Conservation (phyloP, 92 coral and sea anemone species). For the Zoanthus sansibaricus region DNA sequence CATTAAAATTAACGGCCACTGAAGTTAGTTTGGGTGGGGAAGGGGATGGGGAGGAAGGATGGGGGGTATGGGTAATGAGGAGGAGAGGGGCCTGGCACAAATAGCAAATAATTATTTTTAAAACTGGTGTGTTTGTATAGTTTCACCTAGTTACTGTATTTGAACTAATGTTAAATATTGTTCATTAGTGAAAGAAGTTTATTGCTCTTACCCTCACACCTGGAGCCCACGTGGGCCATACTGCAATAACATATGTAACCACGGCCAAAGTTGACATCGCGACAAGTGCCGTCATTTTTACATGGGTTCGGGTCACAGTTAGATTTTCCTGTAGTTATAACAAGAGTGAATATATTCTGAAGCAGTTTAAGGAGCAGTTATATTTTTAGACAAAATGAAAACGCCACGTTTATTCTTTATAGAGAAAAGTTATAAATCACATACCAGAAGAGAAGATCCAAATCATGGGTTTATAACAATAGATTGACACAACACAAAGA, state of each 20-base stretch:
- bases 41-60: too few species aligned
- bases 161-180: not conserved
- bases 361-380: not conserved
- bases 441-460: not conserved
- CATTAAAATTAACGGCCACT: too few species aligned
- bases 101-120: too few species aligned
- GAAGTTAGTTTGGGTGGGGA: too few species aligned
- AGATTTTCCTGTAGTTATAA: conserved; percentile 63
- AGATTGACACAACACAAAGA: not conserved
- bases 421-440: not conserved
- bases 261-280: conserved; percentile 72
- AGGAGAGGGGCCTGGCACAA: too few species aligned
- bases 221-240: conserved; percentile 85
- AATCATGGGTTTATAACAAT: not conserved
- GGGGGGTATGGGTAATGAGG: too few species aligned
- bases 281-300: conserved; percentile 86
- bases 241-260: conserved; percentile 91
- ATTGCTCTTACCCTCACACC: conserved; percentile 81
- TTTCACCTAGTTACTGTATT: too few species aligned
- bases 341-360: not conserved
- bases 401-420: not conserved
- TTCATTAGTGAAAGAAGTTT: not conserved
- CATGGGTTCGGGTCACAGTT: conserved; percentile 92
- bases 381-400: too few species aligned
- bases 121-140: too few species aligned